phyloP scores from a whole-genome alignment of 2,797 vertebrate species.

The Sebastes alutus region DNA sequence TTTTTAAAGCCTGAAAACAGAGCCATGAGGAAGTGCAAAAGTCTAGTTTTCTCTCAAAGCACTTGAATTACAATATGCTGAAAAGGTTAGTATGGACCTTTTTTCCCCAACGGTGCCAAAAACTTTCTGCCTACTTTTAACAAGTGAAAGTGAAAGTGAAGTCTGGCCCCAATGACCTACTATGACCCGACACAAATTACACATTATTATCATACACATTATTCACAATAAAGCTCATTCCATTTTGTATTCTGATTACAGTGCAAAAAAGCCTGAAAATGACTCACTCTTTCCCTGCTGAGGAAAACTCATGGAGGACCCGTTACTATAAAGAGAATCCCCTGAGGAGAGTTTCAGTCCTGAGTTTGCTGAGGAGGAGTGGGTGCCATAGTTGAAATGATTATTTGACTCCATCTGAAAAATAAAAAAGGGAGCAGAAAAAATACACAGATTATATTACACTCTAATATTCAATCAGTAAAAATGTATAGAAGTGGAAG shows the following conservation, averaged over 20 bases:
- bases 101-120: too few species aligned
- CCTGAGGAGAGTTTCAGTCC: conserved; percentile 96
- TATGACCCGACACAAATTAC: background rate
- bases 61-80: too few species aligned
- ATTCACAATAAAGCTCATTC: background rate
- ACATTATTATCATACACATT: too few species aligned
- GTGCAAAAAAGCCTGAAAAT: conserved; percentile 3
- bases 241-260: background rate
- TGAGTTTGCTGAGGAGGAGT: conserved; percentile 93
- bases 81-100: too few species aligned
- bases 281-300: conserved; percentile 94
- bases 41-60: too few species aligned
- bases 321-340: conserved; percentile 93
- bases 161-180: background rate
- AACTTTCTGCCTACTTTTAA: too few species aligned
- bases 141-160: background rate
- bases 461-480: background rate
- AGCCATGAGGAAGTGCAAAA: too few species aligned
- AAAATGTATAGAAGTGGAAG: background rate
- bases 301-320: conserved; percentile 92
- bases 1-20: too few species aligned
- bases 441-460: background rate
- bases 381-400: conserved; percentile 93
- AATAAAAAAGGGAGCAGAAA: background rate
- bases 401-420: conserved; percentile 96